A percentile compares a stretch with the other conserved stretches of the same genome.
Conservation (phyloP, 2,888 invertebrate genomes). For the Dichetophora obliterata region DNA sequence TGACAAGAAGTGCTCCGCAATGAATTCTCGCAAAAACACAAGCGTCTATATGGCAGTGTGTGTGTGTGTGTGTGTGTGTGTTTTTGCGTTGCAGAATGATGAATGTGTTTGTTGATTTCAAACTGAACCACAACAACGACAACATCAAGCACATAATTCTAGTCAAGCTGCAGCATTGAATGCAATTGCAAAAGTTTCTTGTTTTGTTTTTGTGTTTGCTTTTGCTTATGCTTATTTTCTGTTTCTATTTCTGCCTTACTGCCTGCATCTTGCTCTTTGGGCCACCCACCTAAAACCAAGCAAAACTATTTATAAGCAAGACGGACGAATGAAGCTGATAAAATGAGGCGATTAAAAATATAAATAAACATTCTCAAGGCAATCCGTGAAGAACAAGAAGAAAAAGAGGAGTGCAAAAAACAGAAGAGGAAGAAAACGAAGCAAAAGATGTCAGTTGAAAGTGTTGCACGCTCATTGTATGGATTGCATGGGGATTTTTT, state of each 20-base stretch:
- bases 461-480: background rate
- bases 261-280: background rate
- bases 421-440: too few relatives aligned
- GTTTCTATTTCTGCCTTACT: background rate
- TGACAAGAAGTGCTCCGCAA: background rate
- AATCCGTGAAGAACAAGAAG: background rate
- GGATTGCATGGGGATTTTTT: background rate
- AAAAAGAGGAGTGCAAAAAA: too few relatives aligned
- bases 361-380: constrained; percentile 11
- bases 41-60: constrained; percentile 4
- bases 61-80: constrained; percentile 3
- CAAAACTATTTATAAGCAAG: background rate
- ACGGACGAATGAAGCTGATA: background rate
- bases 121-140: background rate
- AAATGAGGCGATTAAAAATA: constrained; percentile 18
- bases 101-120: constrained; percentile 3
- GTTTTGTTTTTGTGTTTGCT: background rate
- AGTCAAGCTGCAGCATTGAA: background rate
- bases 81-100: background rate
- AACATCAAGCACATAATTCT: background rate
- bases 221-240: too few relatives aligned
- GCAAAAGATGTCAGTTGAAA: constrained; percentile 7
- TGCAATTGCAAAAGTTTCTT: background rate
- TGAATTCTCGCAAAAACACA: background rate
- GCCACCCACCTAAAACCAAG: background rate